Base-by-base conservation (phyloP, 2,888 invertebrate genomes). In the Luperina testacea region DNA sequence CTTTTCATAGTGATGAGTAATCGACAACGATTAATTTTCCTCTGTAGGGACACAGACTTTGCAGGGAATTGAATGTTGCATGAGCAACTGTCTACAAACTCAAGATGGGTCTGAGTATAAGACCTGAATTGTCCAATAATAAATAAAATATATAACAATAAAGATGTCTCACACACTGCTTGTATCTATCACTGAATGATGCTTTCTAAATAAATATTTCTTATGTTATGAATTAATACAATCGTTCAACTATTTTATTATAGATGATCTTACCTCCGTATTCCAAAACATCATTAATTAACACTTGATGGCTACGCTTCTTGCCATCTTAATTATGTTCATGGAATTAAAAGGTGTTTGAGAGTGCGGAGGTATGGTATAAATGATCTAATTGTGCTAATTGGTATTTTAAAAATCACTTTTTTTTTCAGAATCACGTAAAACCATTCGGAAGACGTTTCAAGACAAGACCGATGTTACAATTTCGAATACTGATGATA, bases 351-450 rank as follows among this genome's bases (percentile, higher is more conserved):
- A 64, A 3, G 27, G 45, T 8, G 51, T 64, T 74, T 45, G 6
- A 75, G 64, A 5, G 27, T 45, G 53, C 71, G 38, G 71, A n/a
- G 17, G 53, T 53, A 53, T 53, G 6, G 7, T 57, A n/a, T 38
- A 24, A 38, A 63, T 20, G 11, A 38, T 38, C 0, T 11, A 11
- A 42, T 32, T 9, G 8, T 24, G 15, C 24, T 27, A 8, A 75
- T 17, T 32, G 17, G 24, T 32, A 27, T 27, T 68, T n/a, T 4
- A 15, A 17, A 20, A 65, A 13, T n/a, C 0, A 17, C 8, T 69
- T 64, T 69, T 61, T 64, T 72, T 85, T 94, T 59, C 96, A 96
- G 96, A 95, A 90, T 91, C 93, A 70, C 92, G 91, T 42, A 94
- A 92, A 88, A 88, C 91, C 3, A 78, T 90, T 74, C 91, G 92